A percentile compares a stretch with the other conserved stretches of the same genome.
Conservation (phyloP, 2,888 invertebrate species). For the Rhyacophila evoluta region DNA sequence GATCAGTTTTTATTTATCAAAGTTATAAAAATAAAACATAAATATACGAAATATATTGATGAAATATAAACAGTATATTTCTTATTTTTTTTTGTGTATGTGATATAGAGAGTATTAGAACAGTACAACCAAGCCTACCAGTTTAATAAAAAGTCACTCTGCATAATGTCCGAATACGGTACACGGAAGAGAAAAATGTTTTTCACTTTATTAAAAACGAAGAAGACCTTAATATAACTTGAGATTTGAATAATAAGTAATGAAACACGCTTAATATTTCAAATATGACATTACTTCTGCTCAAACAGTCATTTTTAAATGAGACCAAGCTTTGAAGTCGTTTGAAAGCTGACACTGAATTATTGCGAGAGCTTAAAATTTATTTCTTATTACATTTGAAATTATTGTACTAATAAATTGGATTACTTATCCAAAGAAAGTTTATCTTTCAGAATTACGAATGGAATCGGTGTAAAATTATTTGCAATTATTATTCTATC, state of each 20-base stretch:
- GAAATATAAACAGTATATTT: no score
- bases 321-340: conserved; percentile 7
- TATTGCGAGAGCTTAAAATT: not conserved
- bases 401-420: conserved; percentile 22
- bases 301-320: conserved; percentile 13
- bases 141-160: no score
- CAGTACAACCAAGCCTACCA: no score
- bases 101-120: no score
- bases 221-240: conserved; percentile 1
- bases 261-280: not conserved
- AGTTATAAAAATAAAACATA: no score
- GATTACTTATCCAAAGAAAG: not conserved
- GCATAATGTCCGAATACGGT: no score
- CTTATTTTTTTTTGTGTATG: no score
- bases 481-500: not conserved
- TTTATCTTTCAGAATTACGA: not conserved
- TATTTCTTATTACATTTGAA: conserved; percentile 13
- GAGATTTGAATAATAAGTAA: not conserved
- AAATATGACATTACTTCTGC: conserved; percentile 10
- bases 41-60: no score
- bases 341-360: conserved; percentile 21
- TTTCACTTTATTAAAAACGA: no score
- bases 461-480: not conserved
- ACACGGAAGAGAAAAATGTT: no score
- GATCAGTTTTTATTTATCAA: no score